These are phyloP conservation scores for Hypsibius dujardini DNA, from an alignment of 1,140 invertebrate genomes.

Conservation along the genomic window DNA sequence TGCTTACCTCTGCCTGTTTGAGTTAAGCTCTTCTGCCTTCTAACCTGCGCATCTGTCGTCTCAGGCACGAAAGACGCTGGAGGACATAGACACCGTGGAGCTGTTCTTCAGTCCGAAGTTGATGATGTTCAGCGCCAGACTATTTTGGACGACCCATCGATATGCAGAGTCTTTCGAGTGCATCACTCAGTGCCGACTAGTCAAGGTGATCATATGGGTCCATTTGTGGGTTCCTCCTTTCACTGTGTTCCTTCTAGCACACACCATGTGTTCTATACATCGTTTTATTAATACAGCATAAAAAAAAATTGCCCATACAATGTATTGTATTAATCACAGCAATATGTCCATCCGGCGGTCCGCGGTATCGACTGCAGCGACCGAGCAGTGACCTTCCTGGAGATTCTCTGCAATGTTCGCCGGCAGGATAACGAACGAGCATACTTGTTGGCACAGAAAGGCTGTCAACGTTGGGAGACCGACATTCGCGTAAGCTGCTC, in stretches of 20 bases:
- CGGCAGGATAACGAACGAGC: not conserved
- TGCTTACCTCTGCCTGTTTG: not conserved
- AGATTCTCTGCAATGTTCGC: not conserved
- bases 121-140: not conserved
- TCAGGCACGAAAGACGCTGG: not conserved
- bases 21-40: not conserved
- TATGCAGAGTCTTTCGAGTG: not conserved
- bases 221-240: not conserved
- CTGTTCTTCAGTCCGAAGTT: not conserved
- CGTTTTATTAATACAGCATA: no score
- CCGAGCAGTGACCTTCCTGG: not conserved
- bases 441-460: not conserved
- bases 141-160: not conserved
- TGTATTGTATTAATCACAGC: not conserved
- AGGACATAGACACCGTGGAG: not conserved
- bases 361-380: not conserved
- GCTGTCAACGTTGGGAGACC: not conserved
- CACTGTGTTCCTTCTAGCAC: not conserved
- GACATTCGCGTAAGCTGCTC: not conserved
- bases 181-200: not conserved
- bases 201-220: not conserved
- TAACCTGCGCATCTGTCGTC: not conserved
- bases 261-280: no score
- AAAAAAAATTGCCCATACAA: not conserved
- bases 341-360: not conserved